Conservation (phyloP, 2,113 vertebrate genomes). For the Vidua chalybeata region DNA sequence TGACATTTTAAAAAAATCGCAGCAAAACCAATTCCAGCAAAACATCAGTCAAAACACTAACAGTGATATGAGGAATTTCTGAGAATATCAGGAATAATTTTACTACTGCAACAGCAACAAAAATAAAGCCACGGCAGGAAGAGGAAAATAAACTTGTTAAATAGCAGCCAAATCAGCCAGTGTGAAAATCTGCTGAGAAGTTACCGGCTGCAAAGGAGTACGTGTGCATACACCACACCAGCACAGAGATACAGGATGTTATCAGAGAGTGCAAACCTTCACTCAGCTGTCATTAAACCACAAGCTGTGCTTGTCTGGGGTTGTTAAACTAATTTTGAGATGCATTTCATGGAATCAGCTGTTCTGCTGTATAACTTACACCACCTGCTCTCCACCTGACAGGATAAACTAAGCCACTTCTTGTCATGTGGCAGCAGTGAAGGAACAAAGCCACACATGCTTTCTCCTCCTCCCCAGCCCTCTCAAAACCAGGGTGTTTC, state of each 20-base stretch:
- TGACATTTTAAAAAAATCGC: not conserved
- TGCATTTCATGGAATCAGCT: conserved; percentile 14
- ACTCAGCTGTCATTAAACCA: conserved; percentile 47
- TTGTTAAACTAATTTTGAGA: conserved; percentile 46
- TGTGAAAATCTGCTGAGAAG: conserved; percentile 8
- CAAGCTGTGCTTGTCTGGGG: not conserved
- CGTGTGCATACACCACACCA: conserved; percentile 37
- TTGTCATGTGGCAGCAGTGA: not conserved
- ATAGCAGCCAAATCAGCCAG: not conserved
- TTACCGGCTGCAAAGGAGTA: not conserved
- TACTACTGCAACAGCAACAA: not conserved
- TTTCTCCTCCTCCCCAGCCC: not conserved
- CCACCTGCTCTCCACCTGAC: not conserved
- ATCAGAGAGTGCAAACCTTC: conserved; percentile 61
- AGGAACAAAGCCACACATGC: not conserved
- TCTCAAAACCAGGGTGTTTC: not conserved
- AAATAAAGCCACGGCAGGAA: not conserved
- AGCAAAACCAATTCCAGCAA: not conserved
- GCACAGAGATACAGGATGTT: conserved; percentile 68
- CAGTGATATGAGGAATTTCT: not conserved
- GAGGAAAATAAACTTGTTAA: conserved; percentile 28
- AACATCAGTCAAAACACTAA: conserved; percentile 14
- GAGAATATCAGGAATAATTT: not conserved
- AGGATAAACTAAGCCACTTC: not conserved
- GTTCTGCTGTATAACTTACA: not conserved